phyloP scores from a whole-genome alignment of 2,113 vertebrate species.

The Bufo bufo region DNA sequence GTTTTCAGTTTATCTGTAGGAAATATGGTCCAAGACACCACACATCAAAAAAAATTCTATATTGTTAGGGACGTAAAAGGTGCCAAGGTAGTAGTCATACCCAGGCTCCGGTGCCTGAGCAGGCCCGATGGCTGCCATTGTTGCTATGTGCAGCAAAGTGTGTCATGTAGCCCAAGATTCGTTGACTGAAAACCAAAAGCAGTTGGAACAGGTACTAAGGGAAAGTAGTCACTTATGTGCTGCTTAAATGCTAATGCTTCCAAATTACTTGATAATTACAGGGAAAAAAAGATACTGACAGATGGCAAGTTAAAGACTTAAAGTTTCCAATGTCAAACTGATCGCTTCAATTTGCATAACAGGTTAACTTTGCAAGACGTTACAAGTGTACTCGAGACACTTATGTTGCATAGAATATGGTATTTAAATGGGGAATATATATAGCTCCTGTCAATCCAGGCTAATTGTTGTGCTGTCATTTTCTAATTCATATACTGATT shows the following conservation, averaged over 20 bases:
- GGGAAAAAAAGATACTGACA: slow-evolving; percentile 17
- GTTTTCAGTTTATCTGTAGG: too few relatives aligned
- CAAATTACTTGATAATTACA: slow-evolving; percentile 37
- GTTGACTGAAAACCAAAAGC: neutral
- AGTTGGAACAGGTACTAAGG: neutral
- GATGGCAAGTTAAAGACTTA: slow-evolving; percentile 48
- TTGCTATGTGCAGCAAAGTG: too few relatives aligned
- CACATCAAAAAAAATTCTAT: too few relatives aligned
- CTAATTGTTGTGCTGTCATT: neutral
- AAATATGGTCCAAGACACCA: too few relatives aligned
- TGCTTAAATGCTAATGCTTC: slow-evolving; percentile 43
- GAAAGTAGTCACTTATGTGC: slow-evolving; percentile 16
- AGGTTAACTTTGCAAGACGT: slow-evolving; percentile 34
- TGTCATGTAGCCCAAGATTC: too few relatives aligned
- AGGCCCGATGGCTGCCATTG: too few relatives aligned
- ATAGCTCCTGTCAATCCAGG: neutral
- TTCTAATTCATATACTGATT: neutral
- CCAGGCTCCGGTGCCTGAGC: too few relatives aligned
- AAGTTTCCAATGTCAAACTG: slow-evolving; percentile 39
- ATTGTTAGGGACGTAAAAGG: too few relatives aligned
- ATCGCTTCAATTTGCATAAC: slow-evolving; percentile 36
- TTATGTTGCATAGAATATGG: neutral
- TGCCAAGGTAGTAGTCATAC: too few relatives aligned
- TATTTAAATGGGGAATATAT: neutral
- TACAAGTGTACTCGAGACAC: neutral